Evolutionary conservation across 2,888 invertebrate species (phyloP), one percentile per base, ranked within the genome.

Genomic region (Epirrita christyi): DNA sequence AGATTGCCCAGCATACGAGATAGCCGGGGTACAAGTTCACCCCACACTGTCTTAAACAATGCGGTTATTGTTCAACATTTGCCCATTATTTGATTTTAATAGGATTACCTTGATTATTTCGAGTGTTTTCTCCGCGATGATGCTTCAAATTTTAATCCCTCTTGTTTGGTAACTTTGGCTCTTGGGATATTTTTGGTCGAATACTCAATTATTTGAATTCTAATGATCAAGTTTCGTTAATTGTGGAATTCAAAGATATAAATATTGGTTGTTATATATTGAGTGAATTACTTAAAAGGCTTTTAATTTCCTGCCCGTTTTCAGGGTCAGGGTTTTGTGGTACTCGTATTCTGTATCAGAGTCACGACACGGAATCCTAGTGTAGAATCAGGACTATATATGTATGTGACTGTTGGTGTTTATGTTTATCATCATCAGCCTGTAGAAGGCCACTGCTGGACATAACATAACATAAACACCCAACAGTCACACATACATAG

Each of bases 61-160:
- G 9, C 11, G 13, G n/a, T 37, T 15, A 38, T 52, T 45, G 52
- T 52, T 45, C 40, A 10, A 14, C 43, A 37, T 11, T 47, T 29
- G 28, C n/a, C 44, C 44, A 40, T 52, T 45, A 45, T 45, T 52
- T 45, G 27, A 40, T 40, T 45, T 40, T 45, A 52, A 52, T 52
- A 52, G 32, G 45, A 45, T 52, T 52, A 52, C 15, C 37, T 44
- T 38, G 37, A 36, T 52, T 50, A 51, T 51, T 53, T 15, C 28
- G 28, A 52, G 45, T 14, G 38, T 34, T 21, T 21, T 21, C 21
- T 46, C 13, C 10, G 7, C 43, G 29, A 44, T 34, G 34, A 42
- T 42, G 34, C 36, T 50, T 43, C 27, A 43, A 46, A 46, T 44
- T 32, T 29, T 32, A 52, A 37, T 29, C 32, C 32, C 4, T n/a